Conservation (phyloP, 2,113 vertebrate genomes). For the Promerops cafer region DNA sequence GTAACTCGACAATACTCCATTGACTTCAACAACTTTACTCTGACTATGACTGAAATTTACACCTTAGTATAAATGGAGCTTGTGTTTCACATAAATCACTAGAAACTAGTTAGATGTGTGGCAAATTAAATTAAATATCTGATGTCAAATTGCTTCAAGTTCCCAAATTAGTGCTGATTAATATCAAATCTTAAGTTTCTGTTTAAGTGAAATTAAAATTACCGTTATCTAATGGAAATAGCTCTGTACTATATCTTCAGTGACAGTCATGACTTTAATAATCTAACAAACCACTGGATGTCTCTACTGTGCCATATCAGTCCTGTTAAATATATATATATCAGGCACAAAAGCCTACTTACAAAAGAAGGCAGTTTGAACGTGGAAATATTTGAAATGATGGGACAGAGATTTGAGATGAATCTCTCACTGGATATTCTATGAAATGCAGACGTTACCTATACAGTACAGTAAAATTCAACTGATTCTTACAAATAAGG, state of each 20-base stretch:
- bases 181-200: neutral
- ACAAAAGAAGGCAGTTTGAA: neutral
- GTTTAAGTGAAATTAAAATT: slow-evolving; percentile 9
- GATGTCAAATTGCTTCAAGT: neutral
- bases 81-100: neutral
- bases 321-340: neutral
- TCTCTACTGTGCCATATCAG: slow-evolving; percentile 12
- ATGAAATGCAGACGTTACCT: neutral
- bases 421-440: neutral
- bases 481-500: neutral
- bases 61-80: neutral
- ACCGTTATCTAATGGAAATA: neutral
- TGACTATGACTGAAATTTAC: neutral
- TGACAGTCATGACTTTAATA: slow-evolving; percentile 20
- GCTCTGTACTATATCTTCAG: neutral
- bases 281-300: slow-evolving; percentile 40
- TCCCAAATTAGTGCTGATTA: slow-evolving; percentile 5
- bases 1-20: neutral
- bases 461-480: neutral
- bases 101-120: neutral
- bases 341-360: neutral
- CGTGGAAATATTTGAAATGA: neutral
- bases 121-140: slow-evolving; percentile 30
- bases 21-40: neutral
- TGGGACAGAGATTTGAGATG: neutral